Conservation (phyloP, 2,888 invertebrate species). For the Watsonalla cultraria region DNA sequence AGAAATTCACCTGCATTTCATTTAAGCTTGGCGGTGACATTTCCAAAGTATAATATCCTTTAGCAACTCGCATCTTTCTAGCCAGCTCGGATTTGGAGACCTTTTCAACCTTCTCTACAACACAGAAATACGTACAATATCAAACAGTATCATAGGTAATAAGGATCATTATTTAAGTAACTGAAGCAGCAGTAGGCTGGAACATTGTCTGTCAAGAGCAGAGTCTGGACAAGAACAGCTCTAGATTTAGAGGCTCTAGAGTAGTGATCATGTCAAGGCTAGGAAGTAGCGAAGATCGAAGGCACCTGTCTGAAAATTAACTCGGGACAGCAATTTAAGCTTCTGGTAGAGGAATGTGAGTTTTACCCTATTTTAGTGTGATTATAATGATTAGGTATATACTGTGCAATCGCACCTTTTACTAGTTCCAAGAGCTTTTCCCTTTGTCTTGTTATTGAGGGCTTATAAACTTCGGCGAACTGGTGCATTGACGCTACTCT, state of each 20-base stretch:
- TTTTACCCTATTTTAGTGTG: no score
- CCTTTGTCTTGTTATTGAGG: constrained; percentile 33
- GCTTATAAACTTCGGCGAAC: constrained; percentile 37
- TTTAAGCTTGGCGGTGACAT: constrained; percentile 44
- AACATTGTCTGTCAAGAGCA: no score
- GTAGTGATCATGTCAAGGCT: no score
- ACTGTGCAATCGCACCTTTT: no score
- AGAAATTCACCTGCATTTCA: constrained; percentile 40
- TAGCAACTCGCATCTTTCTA: constrained; percentile 45
- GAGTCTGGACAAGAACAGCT: no score
- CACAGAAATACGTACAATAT: background rate
- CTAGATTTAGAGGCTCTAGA: no score
- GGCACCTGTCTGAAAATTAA: no score
- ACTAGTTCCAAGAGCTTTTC: constrained; percentile 39
- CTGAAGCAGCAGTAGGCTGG: no score
- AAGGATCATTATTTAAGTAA: background rate
- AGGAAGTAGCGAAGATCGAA: no score
- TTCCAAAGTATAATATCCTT: constrained; percentile 58
- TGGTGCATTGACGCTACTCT: constrained; percentile 28
- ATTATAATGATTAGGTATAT: no score
- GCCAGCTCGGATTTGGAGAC: constrained; percentile 45
- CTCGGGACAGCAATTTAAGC: no score
- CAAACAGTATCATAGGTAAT: background rate
- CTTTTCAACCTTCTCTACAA: constrained; percentile 46
- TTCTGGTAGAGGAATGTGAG: no score